Base-by-base conservation (phyloP, 2,888 invertebrate species). In the Chrysodeixis includens region DNA sequence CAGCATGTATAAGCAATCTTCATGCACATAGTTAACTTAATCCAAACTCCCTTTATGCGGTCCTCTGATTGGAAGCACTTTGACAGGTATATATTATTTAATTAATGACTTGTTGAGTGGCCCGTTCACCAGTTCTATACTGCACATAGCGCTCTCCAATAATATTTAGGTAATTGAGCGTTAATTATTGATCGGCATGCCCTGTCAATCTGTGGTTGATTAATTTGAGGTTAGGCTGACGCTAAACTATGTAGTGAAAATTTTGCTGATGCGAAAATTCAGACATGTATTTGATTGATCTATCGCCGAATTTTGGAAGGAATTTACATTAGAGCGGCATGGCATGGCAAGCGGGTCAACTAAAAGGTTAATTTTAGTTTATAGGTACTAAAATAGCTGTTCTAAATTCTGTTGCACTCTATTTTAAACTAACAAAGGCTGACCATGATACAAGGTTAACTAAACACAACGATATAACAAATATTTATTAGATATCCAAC, bases 151-250 rank as follows among this genome's bases (percentile, higher is more conserved):
- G 22, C 57, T 67, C 64, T 68, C 74, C 68, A 80, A 76, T 78
- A 82, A 78, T 76, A 82, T 81, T 81, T 76, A 71, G 74, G 66
- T 78, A 81, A 85, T 82, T 83, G 81, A 75, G 65, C 79, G 71
- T 76, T 72, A 73, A 72, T 74, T 79, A 80, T 76, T 71, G 77
- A 81, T 74, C 67, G 77, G 74, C 77, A 78, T 82, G 77, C 74
- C 69, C 76, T 82, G 78, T 82, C 84, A 83, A 83, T 83, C 74
- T 78, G 77, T 57, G 78, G 76, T 71, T 84, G 76, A 84, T 85
- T 84, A 83, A 84, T 86, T 80, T 73, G 81, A 58, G 73, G 74
- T 76, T 70, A 76, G 69, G 67, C 64, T 76, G 71, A 74, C 69
- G 68, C 56, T 52, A 57, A 62, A 58, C 40, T 62, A 40, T 40